Percentiles rank a stretch among this genome's conserved stretches.
These are phyloP conservation scores for Anthopleura xanthogrammica DNA, from an alignment of 92 coral and sea anemone species.

Conservation along the genomic window DNA sequence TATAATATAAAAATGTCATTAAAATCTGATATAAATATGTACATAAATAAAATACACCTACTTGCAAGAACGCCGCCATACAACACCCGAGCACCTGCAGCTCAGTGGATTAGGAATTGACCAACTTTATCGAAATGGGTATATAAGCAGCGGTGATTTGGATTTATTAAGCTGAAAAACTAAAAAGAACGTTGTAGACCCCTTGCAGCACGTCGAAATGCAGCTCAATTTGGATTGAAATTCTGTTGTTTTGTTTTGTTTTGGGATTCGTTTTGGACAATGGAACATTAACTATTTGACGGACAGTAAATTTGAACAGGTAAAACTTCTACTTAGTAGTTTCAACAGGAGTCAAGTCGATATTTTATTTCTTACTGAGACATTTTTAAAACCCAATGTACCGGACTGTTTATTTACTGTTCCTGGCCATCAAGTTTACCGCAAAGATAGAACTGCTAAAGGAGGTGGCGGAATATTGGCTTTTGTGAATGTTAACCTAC, in stretches of 20 bases:
- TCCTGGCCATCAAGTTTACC: neutral
- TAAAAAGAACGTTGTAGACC: too few species aligned
- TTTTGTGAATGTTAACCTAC: neutral
- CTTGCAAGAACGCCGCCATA: too few species aligned
- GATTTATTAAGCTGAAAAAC: neutral
- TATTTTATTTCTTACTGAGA: neutral
- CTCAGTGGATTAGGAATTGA: too few species aligned
- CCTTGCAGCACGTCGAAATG: too few species aligned
- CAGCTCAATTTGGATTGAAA: too few species aligned
- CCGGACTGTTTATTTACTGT: neutral
- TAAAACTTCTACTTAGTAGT: neutral
- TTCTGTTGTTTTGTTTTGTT: too few species aligned
- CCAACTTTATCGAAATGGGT: too few species aligned
- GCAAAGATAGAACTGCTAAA: conserved; percentile 1
- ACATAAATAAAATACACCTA: too few species aligned
- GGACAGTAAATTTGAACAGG: conserved; percentile 16
- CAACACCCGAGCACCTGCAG: too few species aligned
- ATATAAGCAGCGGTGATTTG: neutral
- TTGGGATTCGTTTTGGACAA: conserved; percentile 42
- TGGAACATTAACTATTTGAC: conserved; percentile 46
- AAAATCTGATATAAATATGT: too few species aligned
- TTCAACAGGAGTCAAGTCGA: neutral
- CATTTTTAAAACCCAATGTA: neutral
- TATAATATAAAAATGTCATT: too few species aligned
- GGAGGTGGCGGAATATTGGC: conserved; percentile 12